Base-by-base conservation (phyloP, 1,140 invertebrate species). In the Anastrepha obliqua region DNA sequence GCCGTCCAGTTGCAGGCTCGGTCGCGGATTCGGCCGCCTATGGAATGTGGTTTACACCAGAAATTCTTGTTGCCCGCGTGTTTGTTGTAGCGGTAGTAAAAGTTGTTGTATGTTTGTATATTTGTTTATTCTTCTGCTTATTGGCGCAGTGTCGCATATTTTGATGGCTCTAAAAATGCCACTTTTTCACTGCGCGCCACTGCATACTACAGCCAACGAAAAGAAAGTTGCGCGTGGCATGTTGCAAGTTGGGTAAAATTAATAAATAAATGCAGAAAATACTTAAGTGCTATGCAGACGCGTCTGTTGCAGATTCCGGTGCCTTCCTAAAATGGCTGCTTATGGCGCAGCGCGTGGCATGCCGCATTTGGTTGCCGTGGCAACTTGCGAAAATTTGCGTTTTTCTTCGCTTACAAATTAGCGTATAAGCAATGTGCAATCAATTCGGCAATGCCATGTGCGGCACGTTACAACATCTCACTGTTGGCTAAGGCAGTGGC, bases 41-140 rank as follows among this genome's bases (percentile, higher is more conserved):
- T 81, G 74, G 74, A 81, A 81, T 81, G 74, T 81, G 74, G 74
- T 58, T 81, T 81, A 55, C 74, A 81, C 74, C 74, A 81, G 74
- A 47, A 51, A 17, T 55, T 3, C 74, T 81, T 51, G 74, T 81
- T 81, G 74, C 7, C n/a, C 7, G 74, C 11, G 44, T 55, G 74
- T 11, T 55, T 55, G 74, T 29, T 81, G 74, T n/a, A 81, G 74
- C 42, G 47, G n/a, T 8, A 51, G 17, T 81, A 81, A 81, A 51
- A 47, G 7, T 81, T 81, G 47, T 81, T 81, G 47, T 4, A 29
- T 8, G 55, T 81, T 74, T 47, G 5, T 42, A 44, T 74, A 42
- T 74, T 11, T 55, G 51, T 55, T 62, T 62, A 13, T 1, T 1
- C 60, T 67, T 20, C 44, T 20, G 17, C 74, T 55, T 20, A 17